phyloP scores from a whole-genome alignment of 1,140 invertebrate species.

The silkworm (Bombyx mori) region DNA sequence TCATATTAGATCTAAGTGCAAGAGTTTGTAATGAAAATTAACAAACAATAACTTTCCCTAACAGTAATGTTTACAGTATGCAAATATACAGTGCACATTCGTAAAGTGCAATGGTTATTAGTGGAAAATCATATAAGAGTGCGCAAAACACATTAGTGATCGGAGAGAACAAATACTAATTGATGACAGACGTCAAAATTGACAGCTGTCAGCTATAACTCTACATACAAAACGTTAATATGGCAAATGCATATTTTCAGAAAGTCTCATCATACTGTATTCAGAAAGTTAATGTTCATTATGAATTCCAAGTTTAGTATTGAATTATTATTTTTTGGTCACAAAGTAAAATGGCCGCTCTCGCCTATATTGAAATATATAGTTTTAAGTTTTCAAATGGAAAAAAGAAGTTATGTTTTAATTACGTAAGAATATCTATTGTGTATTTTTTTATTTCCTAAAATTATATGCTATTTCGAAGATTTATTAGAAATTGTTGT shows the following conservation, averaged over 20 bases:
- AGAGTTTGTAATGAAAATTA: no score
- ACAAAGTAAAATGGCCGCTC: conserved; percentile 2
- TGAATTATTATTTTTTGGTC: conserved; percentile 10
- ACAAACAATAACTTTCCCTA: no score
- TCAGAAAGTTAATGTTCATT: not conserved
- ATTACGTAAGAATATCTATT: conserved; percentile 28
- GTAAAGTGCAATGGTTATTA: no score
- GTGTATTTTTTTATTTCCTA: conserved; percentile 51
- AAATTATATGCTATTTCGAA: conserved; percentile 56
- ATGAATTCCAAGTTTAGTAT: conserved; percentile 5
- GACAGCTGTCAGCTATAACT: no score
- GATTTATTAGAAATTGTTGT: conserved; percentile 40
- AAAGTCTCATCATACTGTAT: not conserved
- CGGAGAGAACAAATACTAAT: no score
- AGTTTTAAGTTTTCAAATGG: conserved; percentile 25
- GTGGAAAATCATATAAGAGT: no score
- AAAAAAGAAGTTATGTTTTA: conserved; percentile 35
- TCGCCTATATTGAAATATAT: conserved; percentile 6
- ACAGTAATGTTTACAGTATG: no score
- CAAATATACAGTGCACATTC: no score
- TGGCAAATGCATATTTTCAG: not conserved
- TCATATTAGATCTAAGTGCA: no score
- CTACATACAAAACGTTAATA: no score
- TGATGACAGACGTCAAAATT: no score
- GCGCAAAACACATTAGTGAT: no score